Conservation (phyloP, 1,140 invertebrate genomes). For the Brachionus rubens region DNA sequence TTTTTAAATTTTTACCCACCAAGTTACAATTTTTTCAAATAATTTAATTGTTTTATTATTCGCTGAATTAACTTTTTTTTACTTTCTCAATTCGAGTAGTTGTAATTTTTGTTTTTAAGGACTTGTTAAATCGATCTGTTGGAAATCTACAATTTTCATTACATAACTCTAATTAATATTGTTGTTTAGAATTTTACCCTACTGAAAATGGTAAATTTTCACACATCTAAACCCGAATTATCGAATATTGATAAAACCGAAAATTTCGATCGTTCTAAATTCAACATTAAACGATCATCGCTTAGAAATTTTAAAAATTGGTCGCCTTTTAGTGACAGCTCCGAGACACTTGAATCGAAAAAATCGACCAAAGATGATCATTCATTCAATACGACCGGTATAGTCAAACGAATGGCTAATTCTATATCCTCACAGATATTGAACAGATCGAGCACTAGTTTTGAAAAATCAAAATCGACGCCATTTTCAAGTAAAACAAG, state of each 20-base stretch:
- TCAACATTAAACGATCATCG: background rate
- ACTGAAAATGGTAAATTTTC: constrained; percentile 29
- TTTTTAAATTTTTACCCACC: no score
- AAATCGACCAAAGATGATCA: constrained; percentile 19
- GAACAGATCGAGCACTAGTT: background rate
- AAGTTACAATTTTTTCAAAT: no score
- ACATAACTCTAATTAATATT: no score
- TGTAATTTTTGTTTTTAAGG: constrained; percentile 6
- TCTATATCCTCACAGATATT: constrained; percentile 15
- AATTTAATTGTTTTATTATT: no score
- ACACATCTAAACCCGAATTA: background rate
- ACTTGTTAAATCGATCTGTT: constrained; percentile 16
- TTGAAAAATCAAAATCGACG: background rate
- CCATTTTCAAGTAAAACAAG: background rate
- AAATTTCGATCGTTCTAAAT: background rate
- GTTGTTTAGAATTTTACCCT: no score
- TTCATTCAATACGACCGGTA: background rate
- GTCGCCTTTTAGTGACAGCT: background rate
- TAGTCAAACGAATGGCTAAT: constrained; percentile 14
- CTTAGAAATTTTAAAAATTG: constrained; percentile 21
- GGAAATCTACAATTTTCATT: background rate
- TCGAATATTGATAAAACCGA: background rate
- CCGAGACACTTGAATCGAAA: background rate
- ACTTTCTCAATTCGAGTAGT: background rate
- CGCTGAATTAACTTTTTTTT: background rate